phyloP scores from a whole-genome alignment of 2,797 vertebrate species.

The Clarias pachynema region DNA sequence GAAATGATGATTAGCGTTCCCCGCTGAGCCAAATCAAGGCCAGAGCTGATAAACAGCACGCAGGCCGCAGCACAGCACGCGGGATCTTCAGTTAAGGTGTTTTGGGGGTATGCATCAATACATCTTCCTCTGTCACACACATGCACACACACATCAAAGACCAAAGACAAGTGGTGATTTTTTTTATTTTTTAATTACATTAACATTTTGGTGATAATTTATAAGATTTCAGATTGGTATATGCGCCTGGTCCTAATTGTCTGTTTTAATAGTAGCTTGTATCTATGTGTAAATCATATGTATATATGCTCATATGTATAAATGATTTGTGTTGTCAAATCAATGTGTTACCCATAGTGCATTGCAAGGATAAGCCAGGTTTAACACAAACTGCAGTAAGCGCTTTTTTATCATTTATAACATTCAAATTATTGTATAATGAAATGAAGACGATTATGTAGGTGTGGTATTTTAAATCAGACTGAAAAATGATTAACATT shows the following conservation, averaged over 20 bases:
- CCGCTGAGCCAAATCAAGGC: slow-evolving; percentile 30
- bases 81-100: slow-evolving; percentile 27
- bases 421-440: not conserved
- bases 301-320: too few relatives aligned
- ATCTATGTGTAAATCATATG: too few relatives aligned
- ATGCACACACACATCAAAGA: not conserved
- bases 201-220: not conserved
- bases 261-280: not conserved
- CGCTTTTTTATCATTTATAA: not conserved
- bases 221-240: not conserved
- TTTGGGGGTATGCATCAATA: not conserved
- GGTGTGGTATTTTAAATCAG: not conserved
- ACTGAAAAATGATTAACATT: not conserved
- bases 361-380: not conserved
- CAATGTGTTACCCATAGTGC: not conserved
- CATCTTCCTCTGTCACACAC: not conserved
- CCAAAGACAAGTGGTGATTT: not conserved
- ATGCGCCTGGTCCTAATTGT: not conserved
- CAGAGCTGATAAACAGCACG: slow-evolving; percentile 5
- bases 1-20: slow-evolving; percentile 34
- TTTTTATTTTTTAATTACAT: not conserved
- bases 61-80: slow-evolving; percentile 24
- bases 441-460: not conserved
- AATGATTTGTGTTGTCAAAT: not conserved
- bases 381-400: not conserved